phyloP scores from a whole-genome alignment of 92 coral and sea anemone genomes.

The Blastomussa wellsi region DNA sequence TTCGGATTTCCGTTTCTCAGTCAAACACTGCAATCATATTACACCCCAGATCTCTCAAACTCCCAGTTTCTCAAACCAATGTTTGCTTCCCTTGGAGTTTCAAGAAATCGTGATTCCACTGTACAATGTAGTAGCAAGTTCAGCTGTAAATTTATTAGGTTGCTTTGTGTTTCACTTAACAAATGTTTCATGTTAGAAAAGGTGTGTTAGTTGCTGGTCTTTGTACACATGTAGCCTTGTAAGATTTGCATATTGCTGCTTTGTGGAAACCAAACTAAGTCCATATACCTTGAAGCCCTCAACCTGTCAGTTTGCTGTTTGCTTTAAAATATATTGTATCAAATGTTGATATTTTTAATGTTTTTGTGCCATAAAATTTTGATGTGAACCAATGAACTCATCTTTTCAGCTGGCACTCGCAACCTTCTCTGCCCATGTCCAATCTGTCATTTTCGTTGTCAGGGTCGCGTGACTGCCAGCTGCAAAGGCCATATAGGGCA shows the following conservation, averaged over 20 bases:
- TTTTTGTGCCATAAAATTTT: neutral
- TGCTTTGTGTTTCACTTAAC: neutral
- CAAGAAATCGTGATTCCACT: too few relatives aligned
- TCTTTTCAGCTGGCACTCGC: neutral
- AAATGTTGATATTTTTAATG: neutral
- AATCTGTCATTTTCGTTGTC: neutral
- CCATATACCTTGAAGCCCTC: neutral
- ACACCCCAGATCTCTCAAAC: too few relatives aligned
- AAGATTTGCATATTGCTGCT: neutral
- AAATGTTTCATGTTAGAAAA: neutral
- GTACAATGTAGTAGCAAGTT: neutral
- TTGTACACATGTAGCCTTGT: neutral
- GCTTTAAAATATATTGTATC: neutral
- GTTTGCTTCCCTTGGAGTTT: too few relatives aligned
- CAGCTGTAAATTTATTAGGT: neutral
- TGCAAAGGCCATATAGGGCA: neutral
- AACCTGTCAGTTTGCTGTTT: neutral
- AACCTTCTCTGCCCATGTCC: neutral
- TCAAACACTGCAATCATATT: too few relatives aligned
- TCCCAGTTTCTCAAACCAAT: too few relatives aligned
- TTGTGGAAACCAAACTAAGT: neutral
- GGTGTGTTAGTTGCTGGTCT: too few relatives aligned
- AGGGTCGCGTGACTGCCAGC: neutral
- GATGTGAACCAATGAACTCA: too few relatives aligned
- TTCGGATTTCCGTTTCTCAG: too few relatives aligned